Evolutionary conservation across 2,888 invertebrate species (phyloP).

Genomic region (Strigamia transsilvanica): DNA sequence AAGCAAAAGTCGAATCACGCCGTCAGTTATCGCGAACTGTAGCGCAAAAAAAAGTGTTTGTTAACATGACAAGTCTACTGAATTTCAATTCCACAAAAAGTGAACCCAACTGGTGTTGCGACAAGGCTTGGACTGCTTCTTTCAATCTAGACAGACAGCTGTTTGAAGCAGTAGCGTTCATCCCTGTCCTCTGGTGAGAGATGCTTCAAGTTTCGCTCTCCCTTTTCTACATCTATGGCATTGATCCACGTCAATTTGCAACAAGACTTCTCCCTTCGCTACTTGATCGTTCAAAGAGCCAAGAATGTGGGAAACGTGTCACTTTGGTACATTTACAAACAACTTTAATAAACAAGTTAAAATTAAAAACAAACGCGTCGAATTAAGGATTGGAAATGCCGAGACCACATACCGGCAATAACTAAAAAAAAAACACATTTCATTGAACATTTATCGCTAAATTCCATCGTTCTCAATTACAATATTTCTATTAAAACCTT

Average conservation of each 20-base stretch:
- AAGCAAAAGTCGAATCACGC: neutral
- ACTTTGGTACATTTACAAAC: neutral
- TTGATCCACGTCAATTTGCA: constrained; percentile 35
- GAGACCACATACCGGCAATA: neutral
- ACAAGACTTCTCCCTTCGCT: constrained; percentile 32
- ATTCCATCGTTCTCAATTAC: neutral
- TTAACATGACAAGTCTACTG: constrained; percentile 14
- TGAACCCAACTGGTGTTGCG: constrained; percentile 21
- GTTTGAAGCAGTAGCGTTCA: neutral
- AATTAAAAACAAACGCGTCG: neutral
- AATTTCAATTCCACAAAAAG: constrained; percentile 34
- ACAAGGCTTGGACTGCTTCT: constrained; percentile 23
- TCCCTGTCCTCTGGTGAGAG: constrained; percentile 39
- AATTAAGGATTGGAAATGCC: neutral
- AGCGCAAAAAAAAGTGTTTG: constrained; percentile 21
- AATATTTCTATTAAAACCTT: neutral
- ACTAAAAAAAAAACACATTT: neutral
- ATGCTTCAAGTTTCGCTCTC: constrained; percentile 39
- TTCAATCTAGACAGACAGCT: constrained; percentile 35
- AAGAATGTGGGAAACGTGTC: constrained; percentile 5
- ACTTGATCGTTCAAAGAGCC: constrained; percentile 4
- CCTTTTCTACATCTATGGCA: constrained; percentile 31
- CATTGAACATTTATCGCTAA: neutral
- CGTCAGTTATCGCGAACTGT: neutral
- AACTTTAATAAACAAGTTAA: neutral